Conservation (phyloP, 2,888 invertebrate genomes). For the Hypolimnas misippus region DNA sequence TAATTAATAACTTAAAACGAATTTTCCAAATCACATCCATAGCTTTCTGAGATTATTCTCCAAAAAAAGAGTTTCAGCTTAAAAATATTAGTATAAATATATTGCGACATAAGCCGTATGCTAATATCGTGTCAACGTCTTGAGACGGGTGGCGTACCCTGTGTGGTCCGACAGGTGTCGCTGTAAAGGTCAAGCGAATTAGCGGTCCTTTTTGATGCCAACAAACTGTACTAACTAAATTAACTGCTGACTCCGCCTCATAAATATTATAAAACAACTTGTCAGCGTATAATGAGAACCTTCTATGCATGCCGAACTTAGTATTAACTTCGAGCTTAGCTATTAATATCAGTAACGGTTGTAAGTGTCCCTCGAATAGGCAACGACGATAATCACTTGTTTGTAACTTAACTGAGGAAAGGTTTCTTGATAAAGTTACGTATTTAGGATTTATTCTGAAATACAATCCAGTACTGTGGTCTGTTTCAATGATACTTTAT, state of each 20-base stretch:
- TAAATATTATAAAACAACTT: constrained; percentile 21
- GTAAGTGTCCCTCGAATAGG: not conserved
- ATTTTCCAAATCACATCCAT: no score
- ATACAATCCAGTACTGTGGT: no score
- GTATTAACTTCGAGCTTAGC: not conserved
- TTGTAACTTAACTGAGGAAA: no score
- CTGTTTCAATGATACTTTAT: no score
- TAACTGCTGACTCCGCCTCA: constrained; percentile 11
- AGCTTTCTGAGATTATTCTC: not conserved
- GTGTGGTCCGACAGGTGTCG: constrained; percentile 38
- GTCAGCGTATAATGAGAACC: constrained; percentile 15
- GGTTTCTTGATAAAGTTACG: no score
- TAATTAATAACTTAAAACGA: no score
- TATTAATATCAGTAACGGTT: not conserved
- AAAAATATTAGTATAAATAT: not conserved
- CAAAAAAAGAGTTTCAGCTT: not conserved
- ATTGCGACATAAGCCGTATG: not conserved
- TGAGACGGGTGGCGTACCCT: constrained; percentile 9
- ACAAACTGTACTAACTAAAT: constrained; percentile 20
- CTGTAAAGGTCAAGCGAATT: constrained; percentile 28
- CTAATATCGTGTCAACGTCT: not conserved
- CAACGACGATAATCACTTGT: not conserved
- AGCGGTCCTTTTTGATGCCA: constrained; percentile 29
- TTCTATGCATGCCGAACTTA: constrained; percentile 7
- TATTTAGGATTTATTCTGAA: not conserved